phyloP scores from a whole-genome alignment of 1,140 invertebrate species.

The Pantala flavescens region DNA sequence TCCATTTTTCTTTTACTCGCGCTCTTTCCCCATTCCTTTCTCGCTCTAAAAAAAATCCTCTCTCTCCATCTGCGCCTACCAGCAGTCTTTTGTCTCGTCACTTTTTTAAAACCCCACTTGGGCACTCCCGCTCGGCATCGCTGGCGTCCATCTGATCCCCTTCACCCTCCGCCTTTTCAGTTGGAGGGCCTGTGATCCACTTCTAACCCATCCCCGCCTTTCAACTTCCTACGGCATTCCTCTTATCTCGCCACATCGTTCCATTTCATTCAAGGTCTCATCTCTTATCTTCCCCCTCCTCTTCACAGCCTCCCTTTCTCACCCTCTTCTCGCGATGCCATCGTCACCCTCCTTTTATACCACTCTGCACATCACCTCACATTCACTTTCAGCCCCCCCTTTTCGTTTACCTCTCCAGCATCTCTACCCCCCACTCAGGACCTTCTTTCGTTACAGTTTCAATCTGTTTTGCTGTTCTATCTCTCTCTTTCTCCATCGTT shows the following conservation, averaged over 20 bases:
- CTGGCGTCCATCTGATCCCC: background rate
- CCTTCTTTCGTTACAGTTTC: too few species aligned
- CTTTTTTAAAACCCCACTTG: background rate
- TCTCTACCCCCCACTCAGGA: too few species aligned
- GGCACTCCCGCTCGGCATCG: background rate
- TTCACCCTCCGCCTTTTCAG: background rate
- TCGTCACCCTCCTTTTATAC: too few species aligned
- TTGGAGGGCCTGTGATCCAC: background rate
- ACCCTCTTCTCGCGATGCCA: background rate
- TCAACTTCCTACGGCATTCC: background rate
- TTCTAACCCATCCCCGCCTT: background rate
- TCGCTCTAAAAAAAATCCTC: background rate
- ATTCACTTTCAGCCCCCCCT: too few species aligned
- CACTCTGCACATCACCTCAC: too few species aligned
- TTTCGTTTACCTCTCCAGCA: too few species aligned
- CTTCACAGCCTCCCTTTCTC: background rate
- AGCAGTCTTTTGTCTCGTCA: slow-evolving; percentile 5
- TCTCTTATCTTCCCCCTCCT: background rate
- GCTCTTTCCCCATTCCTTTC: background rate
- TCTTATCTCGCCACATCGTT: background rate
- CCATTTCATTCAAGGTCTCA: background rate
- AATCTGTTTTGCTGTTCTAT: too few species aligned
- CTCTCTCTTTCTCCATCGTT: too few species aligned
- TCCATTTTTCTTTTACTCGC: background rate
- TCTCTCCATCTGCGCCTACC: background rate